These are phyloP conservation scores for Catharus bicknelli DNA, from an alignment of 2,113 vertebrate species.

Conservation along the genomic window DNA sequence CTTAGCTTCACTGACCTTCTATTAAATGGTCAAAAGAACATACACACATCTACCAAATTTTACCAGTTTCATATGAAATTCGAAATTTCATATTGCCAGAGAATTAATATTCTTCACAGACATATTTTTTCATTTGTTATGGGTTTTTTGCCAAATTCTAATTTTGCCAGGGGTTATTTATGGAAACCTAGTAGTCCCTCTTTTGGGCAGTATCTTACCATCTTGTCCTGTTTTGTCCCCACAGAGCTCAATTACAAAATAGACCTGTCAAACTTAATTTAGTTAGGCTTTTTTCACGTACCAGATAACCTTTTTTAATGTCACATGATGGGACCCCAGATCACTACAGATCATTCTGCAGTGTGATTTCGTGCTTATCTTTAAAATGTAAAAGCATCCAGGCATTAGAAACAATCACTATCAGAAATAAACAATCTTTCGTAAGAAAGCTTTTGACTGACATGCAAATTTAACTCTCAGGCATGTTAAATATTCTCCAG, in stretches of 20 bases:
- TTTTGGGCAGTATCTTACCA: not conserved
- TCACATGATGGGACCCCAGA: not conserved
- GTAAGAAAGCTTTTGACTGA: not conserved
- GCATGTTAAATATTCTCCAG: not conserved
- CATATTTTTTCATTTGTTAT: not conserved
- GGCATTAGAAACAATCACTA: not conserved
- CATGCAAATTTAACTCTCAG: not conserved
- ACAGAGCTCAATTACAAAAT: not conserved
- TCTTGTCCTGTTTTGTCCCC: not conserved
- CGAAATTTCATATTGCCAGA: not conserved
- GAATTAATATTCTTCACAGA: not conserved
- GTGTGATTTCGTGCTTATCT: not conserved
- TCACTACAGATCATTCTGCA: not conserved
- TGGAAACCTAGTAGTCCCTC: not conserved
- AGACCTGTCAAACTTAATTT: not conserved
- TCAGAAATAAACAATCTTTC: not conserved
- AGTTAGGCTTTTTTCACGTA: not conserved
- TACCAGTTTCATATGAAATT: not conserved
- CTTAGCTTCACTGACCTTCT: not conserved
- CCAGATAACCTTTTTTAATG: not conserved
- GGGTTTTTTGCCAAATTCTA: not conserved
- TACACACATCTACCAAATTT: not conserved
- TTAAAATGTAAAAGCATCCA: not conserved
- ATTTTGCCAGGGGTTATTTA: not conserved
- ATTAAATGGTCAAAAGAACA: not conserved